A percentile compares a stretch with the other conserved stretches of the same genome.
Evolutionary conservation across 2,797 vertebrate genomes (phyloP).

Genomic region (Harpagifer antarcticus): DNA sequence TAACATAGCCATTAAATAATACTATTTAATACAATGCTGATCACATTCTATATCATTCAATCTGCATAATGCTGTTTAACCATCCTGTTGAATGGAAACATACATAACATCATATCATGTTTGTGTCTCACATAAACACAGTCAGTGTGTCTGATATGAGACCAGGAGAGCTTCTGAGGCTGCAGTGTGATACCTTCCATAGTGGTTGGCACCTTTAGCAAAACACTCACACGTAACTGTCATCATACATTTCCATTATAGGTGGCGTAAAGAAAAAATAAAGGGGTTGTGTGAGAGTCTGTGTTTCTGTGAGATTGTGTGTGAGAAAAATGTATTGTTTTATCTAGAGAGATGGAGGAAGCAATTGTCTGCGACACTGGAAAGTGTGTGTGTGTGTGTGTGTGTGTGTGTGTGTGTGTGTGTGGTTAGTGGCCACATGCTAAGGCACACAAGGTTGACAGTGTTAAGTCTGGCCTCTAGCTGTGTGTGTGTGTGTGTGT

Average conservation of each 20-base stretch:
- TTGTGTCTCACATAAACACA: neutral
- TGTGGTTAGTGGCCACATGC: no score
- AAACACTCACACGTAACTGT: constrained; percentile 27
- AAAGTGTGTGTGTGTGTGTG: constrained; percentile 17
- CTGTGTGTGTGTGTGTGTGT: constrained; percentile 13
- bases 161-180: constrained; percentile 34
- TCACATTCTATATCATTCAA: neutral
- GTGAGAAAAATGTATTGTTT: constrained; percentile 29
- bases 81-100: neutral
- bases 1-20: constrained; percentile 8
- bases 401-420: constrained; percentile 16
- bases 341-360: constrained; percentile 19
- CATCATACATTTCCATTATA: constrained; percentile 40
- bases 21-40: constrained; percentile 4
- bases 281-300: neutral
- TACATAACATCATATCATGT: no score
- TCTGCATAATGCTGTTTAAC: neutral
- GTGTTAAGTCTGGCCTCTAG: no score
- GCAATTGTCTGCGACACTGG: constrained; percentile 29
- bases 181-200: constrained; percentile 13
- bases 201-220: constrained; percentile 30
- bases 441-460: no score
- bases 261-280: constrained; percentile 19
- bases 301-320: constrained; percentile 25
- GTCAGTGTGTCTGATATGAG: constrained; percentile 41